These are phyloP conservation scores for Pinna nobilis DNA, from an alignment of 1,140 invertebrate genomes.

Conservation along the genomic window DNA sequence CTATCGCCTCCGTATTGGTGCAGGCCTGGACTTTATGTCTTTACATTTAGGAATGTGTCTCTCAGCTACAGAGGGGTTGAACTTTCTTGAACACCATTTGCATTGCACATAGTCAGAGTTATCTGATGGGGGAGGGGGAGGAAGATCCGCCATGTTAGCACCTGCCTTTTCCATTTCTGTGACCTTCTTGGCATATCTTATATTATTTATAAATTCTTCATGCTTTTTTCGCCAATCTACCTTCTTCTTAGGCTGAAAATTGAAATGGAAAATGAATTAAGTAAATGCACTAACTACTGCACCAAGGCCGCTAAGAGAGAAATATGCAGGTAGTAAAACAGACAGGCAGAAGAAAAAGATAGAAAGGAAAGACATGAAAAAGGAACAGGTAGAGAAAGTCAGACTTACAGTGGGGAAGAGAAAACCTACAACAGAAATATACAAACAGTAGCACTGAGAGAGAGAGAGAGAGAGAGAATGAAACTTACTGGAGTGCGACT, in stretches of 20 bases:
- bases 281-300: not conserved
- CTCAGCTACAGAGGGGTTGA: slow-evolving; percentile 90
- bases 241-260: slow-evolving; percentile 77
- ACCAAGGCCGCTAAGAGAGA: not conserved
- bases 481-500: slow-evolving; percentile 18
- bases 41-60: slow-evolving; percentile 96
- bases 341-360: not conserved
- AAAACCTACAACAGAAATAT: not conserved
- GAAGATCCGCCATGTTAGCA: slow-evolving; percentile 89
- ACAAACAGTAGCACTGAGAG: not conserved
- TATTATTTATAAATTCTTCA: slow-evolving; percentile 92
- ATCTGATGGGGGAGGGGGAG: slow-evolving; percentile 86
- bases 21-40: slow-evolving; percentile 82
- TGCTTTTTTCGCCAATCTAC: slow-evolving; percentile 93
- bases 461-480: not conserved
- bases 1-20: slow-evolving; percentile 51
- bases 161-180: slow-evolving; percentile 89
- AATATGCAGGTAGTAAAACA: not conserved
- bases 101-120: slow-evolving; percentile 92
- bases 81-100: slow-evolving; percentile 91
- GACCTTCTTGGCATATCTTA: slow-evolving; percentile 91
- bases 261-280: not conserved
- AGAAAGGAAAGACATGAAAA: not conserved
- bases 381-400: not conserved
- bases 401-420: not conserved